Evolutionary conservation across 1,140 invertebrate genomes (phyloP).

Genomic region (Leptinotarsa undecemlineata): DNA sequence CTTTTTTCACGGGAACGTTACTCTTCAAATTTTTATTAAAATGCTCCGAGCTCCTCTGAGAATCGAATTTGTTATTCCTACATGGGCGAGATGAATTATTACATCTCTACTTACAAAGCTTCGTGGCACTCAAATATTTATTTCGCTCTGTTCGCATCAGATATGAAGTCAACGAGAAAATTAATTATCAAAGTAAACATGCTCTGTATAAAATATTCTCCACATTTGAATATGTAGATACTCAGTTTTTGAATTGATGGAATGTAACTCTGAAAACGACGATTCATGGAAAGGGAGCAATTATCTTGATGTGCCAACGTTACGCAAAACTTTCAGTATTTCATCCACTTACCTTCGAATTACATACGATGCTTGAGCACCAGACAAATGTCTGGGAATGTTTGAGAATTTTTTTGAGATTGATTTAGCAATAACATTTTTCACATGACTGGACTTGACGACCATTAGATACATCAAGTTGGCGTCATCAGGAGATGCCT

Average conservation of each 20-base stretch:
- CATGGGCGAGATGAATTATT: constrained; percentile 2
- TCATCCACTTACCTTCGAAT: not conserved
- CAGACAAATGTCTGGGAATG: not conserved
- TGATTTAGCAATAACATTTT: no score
- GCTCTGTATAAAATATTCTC: not conserved
- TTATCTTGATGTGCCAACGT: not conserved
- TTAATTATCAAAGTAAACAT: constrained; percentile 2
- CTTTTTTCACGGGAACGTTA: not conserved
- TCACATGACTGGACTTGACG: no score
- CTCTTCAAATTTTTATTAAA: constrained; percentile 1
- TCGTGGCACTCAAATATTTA: not conserved
- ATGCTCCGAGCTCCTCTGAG: not conserved
- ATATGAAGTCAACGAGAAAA: constrained; percentile 1
- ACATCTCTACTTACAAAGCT: not conserved
- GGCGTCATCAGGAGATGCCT: no score
- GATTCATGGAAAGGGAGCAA: not conserved
- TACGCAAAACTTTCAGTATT: not conserved
- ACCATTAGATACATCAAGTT: no score
- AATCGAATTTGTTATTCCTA: not conserved
- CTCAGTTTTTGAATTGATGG: not conserved
- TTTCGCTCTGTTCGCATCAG: not conserved
- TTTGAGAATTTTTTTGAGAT: no score
- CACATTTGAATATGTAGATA: not conserved
- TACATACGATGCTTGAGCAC: not conserved
- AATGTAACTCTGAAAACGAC: not conserved